Evolutionary conservation across 35 echinoderm and acorn worm species (phyloP).

Genomic region (Holothuria glaberrima): DNA sequence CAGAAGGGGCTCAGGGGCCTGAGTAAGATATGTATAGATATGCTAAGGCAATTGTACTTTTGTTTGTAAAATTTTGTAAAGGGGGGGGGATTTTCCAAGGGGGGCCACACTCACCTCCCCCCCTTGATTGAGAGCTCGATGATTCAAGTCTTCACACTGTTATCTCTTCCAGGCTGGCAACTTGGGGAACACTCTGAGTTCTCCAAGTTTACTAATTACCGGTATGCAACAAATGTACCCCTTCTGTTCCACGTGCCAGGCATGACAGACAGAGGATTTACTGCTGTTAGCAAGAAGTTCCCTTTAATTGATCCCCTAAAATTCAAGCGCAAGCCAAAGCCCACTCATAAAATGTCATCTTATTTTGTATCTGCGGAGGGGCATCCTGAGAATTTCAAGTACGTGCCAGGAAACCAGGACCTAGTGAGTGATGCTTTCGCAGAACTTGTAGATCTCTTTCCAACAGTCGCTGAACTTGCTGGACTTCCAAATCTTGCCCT

Average conservation of each 20-base stretch:
- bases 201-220: slow-evolving; percentile 84
- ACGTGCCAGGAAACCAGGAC: not conserved
- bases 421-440: slow-evolving; percentile 59
- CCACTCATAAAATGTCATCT: not conserved
- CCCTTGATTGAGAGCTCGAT: too few relatives aligned
- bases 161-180: slow-evolving; percentile 75
- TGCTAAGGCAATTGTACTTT: too few relatives aligned
- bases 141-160: too few relatives aligned
- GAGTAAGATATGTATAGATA: too few relatives aligned
- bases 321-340: not conserved
- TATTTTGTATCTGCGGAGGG: not conserved
- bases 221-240: slow-evolving; percentile 76
- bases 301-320: slow-evolving; percentile 68
- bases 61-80: too few relatives aligned
- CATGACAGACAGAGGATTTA: slow-evolving; percentile 45
- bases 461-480: slow-evolving; percentile 72
- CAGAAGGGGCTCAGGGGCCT: too few relatives aligned
- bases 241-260: slow-evolving; percentile 91
- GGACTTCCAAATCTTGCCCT: slow-evolving; percentile 51
- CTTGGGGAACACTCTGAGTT: slow-evolving; percentile 95
- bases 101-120: too few relatives aligned
- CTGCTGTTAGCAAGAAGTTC: slow-evolving; percentile 37
- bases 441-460: slow-evolving; percentile 88
- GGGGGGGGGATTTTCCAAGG: too few relatives aligned
- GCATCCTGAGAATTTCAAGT: not conserved